phyloP scores from a whole-genome alignment of 2,113 vertebrate genomes.

The Agelaius tricolor region DNA sequence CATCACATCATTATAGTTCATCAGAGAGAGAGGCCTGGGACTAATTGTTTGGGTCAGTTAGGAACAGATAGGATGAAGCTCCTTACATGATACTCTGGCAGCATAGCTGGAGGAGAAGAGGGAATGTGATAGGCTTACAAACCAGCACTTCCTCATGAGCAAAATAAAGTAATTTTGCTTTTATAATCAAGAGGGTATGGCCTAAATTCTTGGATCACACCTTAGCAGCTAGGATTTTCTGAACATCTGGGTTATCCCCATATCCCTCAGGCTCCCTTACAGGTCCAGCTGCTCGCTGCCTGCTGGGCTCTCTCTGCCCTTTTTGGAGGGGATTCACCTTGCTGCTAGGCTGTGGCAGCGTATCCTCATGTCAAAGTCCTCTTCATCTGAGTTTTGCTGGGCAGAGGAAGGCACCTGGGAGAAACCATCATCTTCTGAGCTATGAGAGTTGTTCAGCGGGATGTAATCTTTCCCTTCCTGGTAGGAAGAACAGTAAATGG shows the following conservation, averaged over 20 bases:
- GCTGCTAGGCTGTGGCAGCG: conserved; percentile 84
- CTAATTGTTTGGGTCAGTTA: neutral
- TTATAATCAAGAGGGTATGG: neutral
- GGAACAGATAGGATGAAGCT: neutral
- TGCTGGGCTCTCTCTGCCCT: neutral
- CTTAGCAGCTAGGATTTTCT: neutral
- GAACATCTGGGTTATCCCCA: neutral
- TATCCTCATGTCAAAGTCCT: conserved; percentile 77
- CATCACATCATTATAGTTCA: neutral
- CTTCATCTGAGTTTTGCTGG: conserved; percentile 82
- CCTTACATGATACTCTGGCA: neutral
- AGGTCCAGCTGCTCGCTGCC: neutral
- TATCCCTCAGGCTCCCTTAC: neutral
- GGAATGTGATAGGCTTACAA: neutral
- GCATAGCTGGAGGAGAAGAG: neutral
- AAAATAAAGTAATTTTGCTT: neutral
- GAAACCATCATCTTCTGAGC: conserved; percentile 91
- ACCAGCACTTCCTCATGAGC: neutral
- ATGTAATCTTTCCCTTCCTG: conserved; percentile 88
- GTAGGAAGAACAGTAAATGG: neutral
- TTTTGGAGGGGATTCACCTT: conserved; percentile 76
- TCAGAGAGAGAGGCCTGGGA: neutral
- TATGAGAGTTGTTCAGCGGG: conserved; percentile 84
- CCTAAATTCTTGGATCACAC: neutral
- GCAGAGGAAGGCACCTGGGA: conserved; percentile 84